These are phyloP conservation scores for Vanacampus margaritifer DNA, from an alignment of 2,113 vertebrate species.

Conservation along the genomic window DNA sequence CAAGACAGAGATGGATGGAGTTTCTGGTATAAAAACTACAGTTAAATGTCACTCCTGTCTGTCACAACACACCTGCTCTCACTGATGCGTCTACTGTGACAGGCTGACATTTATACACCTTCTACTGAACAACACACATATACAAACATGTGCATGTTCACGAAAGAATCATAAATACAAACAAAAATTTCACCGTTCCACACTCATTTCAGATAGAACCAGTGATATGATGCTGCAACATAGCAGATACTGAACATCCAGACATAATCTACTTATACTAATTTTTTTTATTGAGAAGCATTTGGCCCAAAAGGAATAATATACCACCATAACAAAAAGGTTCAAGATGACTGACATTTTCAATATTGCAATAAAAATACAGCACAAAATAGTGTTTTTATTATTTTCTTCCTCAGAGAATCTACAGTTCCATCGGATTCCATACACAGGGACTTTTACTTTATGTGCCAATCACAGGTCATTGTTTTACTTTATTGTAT, in stretches of 20 bases:
- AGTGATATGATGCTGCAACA: neutral
- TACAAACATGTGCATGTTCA: neutral
- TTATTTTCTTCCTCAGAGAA: neutral
- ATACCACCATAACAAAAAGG: neutral
- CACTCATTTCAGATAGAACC: neutral
- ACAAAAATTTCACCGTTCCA: neutral
- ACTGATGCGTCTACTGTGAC: constrained; percentile 52
- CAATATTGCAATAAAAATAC: neutral
- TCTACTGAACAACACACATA: neutral
- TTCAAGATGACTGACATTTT: neutral
- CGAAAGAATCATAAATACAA: neutral
- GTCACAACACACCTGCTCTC: constrained; percentile 63
- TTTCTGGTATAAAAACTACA: constrained; percentile 61
- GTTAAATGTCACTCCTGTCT: constrained; percentile 77
- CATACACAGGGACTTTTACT: neutral
- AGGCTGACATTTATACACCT: constrained; percentile 72
- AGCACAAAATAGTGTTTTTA: neutral
- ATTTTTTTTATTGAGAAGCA: neutral
- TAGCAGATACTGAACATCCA: neutral
- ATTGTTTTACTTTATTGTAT: neutral
- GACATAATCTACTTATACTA: neutral
- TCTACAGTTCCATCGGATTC: too few relatives aligned
- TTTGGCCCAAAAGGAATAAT: neutral
- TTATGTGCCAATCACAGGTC: neutral
- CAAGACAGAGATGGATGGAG: constrained; percentile 65